Conservation (phyloP, 2,113 vertebrate species). For the Oriolus oriolus region DNA sequence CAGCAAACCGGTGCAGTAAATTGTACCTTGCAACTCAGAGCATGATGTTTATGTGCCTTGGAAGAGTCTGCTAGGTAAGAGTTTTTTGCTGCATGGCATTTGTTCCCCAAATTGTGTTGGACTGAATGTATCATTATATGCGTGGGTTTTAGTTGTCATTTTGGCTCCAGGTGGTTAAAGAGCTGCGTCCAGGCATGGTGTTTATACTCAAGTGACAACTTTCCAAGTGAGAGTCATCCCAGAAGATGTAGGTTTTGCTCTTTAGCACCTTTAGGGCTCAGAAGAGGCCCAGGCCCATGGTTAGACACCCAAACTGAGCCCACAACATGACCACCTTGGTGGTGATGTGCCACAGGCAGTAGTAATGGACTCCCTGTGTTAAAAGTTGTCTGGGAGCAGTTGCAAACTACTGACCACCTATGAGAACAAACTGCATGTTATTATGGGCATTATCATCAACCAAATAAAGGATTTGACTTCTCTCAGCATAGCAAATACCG, state of each 20-base stretch:
- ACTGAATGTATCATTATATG: fast-evolving
- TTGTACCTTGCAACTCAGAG: background rate
- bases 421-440: background rate
- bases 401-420: background rate
- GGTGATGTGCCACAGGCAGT: background rate
- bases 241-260: background rate
- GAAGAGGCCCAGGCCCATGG: background rate
- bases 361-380: background rate
- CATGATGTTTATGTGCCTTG: fast-evolving
- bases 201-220: background rate
- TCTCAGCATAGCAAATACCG: background rate
- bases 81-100: background rate
- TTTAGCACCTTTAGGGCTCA: background rate
- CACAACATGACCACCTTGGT: background rate
- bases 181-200: background rate
- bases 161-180: background rate
- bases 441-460: background rate
- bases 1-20: background rate
- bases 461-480: background rate
- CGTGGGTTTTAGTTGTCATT: background rate
- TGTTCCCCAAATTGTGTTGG: background rate
- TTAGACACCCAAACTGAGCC: background rate
- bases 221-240: background rate
- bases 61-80: background rate
- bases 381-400: background rate